Percentiles rank a stretch among this genome's conserved stretches.
Evolutionary conservation across 2,888 invertebrate species (phyloP).

Genomic region (Pheosia gnoma): DNA sequence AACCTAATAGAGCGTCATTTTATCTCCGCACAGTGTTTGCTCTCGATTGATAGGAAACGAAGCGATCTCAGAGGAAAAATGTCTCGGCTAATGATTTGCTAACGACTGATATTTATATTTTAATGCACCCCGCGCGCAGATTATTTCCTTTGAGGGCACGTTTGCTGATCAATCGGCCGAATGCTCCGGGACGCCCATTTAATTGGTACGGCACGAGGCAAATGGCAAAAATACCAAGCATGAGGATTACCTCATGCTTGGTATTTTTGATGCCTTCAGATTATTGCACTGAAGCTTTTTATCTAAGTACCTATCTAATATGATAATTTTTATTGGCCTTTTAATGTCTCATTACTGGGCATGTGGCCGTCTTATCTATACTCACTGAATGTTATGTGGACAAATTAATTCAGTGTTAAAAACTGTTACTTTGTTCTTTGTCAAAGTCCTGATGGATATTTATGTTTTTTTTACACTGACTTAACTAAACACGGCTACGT

Average conservation of each 20-base stretch:
- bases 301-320: background rate
- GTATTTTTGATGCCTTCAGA: slow-evolving; percentile 2
- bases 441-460: no score
- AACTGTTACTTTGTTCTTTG: no score
- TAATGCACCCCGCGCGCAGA: slow-evolving; percentile 74
- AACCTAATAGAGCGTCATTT: slow-evolving; percentile 26
- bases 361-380: no score
- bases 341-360: no score
- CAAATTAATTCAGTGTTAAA: no score
- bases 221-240: no score
- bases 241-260: background rate
- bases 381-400: no score
- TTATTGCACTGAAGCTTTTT: background rate
- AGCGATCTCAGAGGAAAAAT: slow-evolving; percentile 67
- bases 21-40: slow-evolving; percentile 41
- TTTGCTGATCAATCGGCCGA: slow-evolving; percentile 56
- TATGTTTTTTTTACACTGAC: no score
- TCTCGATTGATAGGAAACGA: slow-evolving; percentile 70
- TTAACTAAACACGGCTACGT: no score
- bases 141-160: slow-evolving; percentile 79
- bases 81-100: slow-evolving; percentile 81
- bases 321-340: background rate
- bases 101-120: slow-evolving; percentile 82
- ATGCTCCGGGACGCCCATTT: slow-evolving; percentile 36
- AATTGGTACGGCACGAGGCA: slow-evolving; percentile 18